Percentiles rank a stretch among this genome's conserved stretches.
These are phyloP conservation scores for Prietella phreatophila DNA, from an alignment of 2,113 vertebrate species.

Conservation along the genomic window DNA sequence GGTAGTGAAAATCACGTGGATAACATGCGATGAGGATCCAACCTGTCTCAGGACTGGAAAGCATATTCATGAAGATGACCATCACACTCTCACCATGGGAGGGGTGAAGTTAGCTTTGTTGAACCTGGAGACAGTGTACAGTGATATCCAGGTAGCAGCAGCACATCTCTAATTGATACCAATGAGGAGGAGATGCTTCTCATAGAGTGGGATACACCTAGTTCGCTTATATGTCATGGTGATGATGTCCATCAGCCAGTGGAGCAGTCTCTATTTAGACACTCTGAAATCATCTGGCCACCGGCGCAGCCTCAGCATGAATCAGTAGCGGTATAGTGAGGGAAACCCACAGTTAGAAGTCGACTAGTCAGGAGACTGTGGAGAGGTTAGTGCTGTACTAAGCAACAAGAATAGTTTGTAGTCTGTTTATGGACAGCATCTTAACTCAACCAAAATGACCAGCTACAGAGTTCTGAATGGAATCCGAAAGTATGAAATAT, in stretches of 20 bases:
- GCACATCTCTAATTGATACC: not conserved
- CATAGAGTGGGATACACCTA: not conserved
- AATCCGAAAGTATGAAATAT: not conserved
- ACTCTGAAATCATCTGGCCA: not conserved
- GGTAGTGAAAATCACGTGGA: not conserved
- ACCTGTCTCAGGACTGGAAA: not conserved
- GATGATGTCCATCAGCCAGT: not conserved
- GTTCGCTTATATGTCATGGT: not conserved
- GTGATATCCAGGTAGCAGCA: not conserved
- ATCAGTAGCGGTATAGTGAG: not conserved
- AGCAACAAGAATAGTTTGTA: not conserved
- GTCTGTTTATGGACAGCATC: not conserved
- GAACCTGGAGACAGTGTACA: not conserved
- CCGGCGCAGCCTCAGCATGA: not conserved
- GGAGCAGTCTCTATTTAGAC: not conserved
- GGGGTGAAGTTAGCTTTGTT: not conserved
- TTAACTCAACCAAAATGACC: not conserved
- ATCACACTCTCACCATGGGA: not conserved
- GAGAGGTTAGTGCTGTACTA: not conserved
- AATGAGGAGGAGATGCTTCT: not conserved
- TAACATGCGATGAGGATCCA: not conserved
- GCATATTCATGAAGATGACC: not conserved
- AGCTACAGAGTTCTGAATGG: not conserved
- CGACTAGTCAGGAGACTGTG: not conserved
- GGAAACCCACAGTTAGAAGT: not conserved